Evolutionary conservation across 1,140 invertebrate species (phyloP).

Genomic region (Akabosia matsudoensis): DNA sequence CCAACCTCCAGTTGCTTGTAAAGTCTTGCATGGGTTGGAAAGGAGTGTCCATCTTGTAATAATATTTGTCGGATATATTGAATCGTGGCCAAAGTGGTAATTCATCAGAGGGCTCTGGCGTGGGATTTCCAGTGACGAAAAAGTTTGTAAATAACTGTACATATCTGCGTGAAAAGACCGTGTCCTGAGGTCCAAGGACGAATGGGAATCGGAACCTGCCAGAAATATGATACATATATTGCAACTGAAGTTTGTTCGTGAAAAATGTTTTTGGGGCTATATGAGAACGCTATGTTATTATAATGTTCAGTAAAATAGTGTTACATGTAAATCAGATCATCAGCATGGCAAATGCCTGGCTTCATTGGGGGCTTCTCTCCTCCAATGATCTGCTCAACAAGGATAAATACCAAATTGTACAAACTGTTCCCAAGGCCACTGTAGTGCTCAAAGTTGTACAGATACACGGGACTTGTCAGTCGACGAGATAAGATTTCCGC

Average conservation of each 20-base stretch:
- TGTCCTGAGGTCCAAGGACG: not conserved
- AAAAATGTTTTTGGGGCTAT: too few species aligned
- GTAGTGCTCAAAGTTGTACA: conserved; percentile 42
- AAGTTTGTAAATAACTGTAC: not conserved
- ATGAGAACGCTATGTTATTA: too few species aligned
- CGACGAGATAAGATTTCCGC: conserved; percentile 33
- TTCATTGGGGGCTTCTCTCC: conserved; percentile 17
- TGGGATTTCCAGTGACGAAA: not conserved
- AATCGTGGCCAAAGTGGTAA: not conserved
- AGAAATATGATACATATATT: too few species aligned
- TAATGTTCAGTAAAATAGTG: too few species aligned
- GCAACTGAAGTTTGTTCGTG: too few species aligned
- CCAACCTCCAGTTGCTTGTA: not conserved
- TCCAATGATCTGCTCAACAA: conserved; percentile 14
- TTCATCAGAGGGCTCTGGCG: not conserved
- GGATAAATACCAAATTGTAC: conserved; percentile 24
- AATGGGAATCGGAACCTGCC: not conserved
- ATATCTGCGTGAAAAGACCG: not conserved
- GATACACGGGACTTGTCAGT: conserved; percentile 19
- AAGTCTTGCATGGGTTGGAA: not conserved
- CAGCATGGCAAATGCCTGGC: conserved; percentile 55
- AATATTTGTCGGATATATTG: not conserved
- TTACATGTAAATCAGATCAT: conserved; percentile 61
- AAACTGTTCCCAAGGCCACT: conserved; percentile 4
- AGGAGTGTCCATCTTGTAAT: not conserved